phyloP scores from a whole-genome alignment of 2,888 invertebrate species.

The Leptarthrus brevirostris region DNA sequence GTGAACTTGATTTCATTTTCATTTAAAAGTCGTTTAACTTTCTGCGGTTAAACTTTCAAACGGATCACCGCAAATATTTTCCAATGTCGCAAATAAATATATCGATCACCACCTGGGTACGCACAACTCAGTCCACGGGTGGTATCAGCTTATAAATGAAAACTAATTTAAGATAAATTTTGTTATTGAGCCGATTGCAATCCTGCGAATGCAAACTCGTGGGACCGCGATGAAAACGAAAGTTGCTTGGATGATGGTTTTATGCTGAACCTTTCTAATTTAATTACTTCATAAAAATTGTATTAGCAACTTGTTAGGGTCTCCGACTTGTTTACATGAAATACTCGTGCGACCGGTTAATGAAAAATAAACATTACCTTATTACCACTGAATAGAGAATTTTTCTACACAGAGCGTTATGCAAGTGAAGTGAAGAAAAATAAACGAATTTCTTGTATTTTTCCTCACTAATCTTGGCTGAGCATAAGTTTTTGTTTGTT shows the following conservation, averaged over 20 bases:
- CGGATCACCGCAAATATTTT: neutral
- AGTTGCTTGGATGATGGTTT: slow-evolving; percentile 9
- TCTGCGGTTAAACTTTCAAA: slow-evolving; percentile 23
- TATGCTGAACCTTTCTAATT: slow-evolving; percentile 22
- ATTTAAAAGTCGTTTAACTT: slow-evolving; percentile 25
- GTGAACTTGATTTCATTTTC: slow-evolving; percentile 43
- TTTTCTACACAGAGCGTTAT: too few relatives aligned
- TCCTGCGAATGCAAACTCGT: neutral
- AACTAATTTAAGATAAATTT: neutral
- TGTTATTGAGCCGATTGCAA: too few relatives aligned
- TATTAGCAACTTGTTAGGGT: neutral
- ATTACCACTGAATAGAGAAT: too few relatives aligned
- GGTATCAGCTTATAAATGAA: neutral
- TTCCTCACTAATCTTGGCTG: too few relatives aligned
- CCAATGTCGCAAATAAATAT: neutral
- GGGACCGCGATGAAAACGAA: slow-evolving; percentile 5
- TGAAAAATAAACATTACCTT: too few relatives aligned
- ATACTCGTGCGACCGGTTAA: too few relatives aligned
- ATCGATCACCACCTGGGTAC: neutral
- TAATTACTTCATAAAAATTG: neutral
- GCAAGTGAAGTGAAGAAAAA: too few relatives aligned
- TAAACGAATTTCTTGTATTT: too few relatives aligned
- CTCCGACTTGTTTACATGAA: neutral
- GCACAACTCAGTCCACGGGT: neutral
- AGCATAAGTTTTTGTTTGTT: too few relatives aligned